Base-by-base conservation (phyloP, 1,140 invertebrate genomes). In the Heliconius congener region DNA sequence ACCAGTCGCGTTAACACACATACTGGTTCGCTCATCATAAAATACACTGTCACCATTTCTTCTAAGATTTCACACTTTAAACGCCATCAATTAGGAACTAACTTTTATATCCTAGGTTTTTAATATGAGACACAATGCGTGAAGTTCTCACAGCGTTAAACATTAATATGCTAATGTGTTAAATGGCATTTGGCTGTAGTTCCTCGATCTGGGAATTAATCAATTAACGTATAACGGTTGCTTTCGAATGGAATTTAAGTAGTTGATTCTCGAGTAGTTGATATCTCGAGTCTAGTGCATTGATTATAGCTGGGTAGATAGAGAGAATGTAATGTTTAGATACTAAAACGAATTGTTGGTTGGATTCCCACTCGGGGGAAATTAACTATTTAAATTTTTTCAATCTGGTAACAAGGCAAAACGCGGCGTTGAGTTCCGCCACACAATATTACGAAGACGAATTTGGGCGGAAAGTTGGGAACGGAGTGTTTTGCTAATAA, bases 101-200 rank as follows among this genome's bases (percentile, higher is more conserved):
- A 66, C 60, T 23, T 13, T 13, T 27, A 30, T 30, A 66, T 66
- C 60, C 60, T 66, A 66, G 60, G 60, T 66, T 66, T 66, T 66
- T 66, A 60, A 16, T 50, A 30, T 30, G 27, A 74, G 1, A 77
- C 8, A 77, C 2, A 71, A 77, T 39, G 30, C 23, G 27, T 42
- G 57, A 71, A 76, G 39, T 34, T 77, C 76, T 23, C 76, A 77
- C 27, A 72, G 76, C 13, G 34, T 34, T 71, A 52, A 77, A 72
- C 66, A 71, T 77, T 71, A 72, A 18, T 71, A 52, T 77, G 66
- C 70, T 71, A 71, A 77, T 76, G 37, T 66, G 60, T 30, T 66
- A 30, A 66, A 30, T 30, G 60, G 60, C 27, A 42, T 55, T 42
- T 46, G 73, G 18, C 50, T 74, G 50, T 19, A 30, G 73, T 74